phyloP scores from a whole-genome alignment of 2,113 vertebrate species.

The Nycticorax nycticorax region DNA sequence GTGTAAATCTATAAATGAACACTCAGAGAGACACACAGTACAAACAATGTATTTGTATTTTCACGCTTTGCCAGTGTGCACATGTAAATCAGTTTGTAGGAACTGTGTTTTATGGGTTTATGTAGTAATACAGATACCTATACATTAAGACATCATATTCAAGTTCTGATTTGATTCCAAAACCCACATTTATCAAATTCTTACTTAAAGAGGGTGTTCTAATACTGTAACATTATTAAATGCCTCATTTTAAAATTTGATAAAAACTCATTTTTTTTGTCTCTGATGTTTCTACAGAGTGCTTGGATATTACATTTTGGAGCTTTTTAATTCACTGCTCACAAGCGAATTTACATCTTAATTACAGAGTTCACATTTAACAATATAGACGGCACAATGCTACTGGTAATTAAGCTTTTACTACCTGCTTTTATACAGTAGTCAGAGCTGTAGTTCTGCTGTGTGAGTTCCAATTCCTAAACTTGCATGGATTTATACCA shows the following conservation, averaged over 20 bases:
- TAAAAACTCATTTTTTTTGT: neutral
- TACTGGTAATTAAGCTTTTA: conserved; percentile 79
- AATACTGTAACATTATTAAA: conserved; percentile 55
- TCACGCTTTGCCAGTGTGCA: neutral
- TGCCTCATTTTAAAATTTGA: conserved; percentile 49
- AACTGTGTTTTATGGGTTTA: conserved; percentile 22
- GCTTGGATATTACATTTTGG: conserved; percentile 70
- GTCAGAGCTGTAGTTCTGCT: conserved; percentile 57
- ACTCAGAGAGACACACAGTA: neutral
- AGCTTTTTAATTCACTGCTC: conserved; percentile 76
- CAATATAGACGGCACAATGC: conserved; percentile 79
- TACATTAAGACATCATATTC: neutral
- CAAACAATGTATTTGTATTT: neutral
- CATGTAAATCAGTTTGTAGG: neutral
- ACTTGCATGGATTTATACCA: conserved; percentile 27
- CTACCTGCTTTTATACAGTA: conserved; percentile 74
- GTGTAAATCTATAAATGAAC: neutral
- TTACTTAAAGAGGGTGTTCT: conserved; percentile 32
- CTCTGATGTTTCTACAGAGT: conserved; percentile 34
- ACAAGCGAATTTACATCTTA: conserved; percentile 81
- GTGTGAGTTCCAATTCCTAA: conserved; percentile 42
- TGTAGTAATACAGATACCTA: conserved; percentile 2
- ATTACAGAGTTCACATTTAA: conserved; percentile 81
- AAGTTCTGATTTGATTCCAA: conserved; percentile 25
- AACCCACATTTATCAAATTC: conserved; percentile 33